These are phyloP conservation scores for Helicoverpa zea DNA, from an alignment of 1,140 invertebrate genomes.

Conservation along the genomic window DNA sequence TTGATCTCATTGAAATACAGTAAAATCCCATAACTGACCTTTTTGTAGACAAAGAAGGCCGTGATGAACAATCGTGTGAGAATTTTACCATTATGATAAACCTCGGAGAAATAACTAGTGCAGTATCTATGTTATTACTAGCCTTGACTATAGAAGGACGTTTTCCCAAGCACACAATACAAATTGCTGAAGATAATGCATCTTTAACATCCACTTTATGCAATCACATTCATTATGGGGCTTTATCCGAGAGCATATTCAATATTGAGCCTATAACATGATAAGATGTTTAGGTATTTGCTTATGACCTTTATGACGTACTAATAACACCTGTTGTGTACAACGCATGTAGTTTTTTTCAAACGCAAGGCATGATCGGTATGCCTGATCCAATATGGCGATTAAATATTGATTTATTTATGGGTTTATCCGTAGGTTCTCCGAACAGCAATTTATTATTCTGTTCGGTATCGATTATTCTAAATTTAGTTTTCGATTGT, in stretches of 20 bases:
- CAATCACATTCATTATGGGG: background rate
- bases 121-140: background rate
- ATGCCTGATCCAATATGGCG: background rate
- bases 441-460: conserved; percentile 9
- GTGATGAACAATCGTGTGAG: background rate
- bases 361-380: background rate
- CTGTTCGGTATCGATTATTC: conserved; percentile 37
- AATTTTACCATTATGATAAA: background rate
- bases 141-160: background rate
- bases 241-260: background rate
- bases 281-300: background rate
- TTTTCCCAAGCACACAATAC: background rate
- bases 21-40: background rate
- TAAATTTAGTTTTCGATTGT: background rate
- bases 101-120: too few relatives aligned
- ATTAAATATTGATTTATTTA: conserved; percentile 25
- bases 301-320: background rate
- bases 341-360: background rate
- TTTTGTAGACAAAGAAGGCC: background rate
- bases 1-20: background rate
- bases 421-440: conserved; percentile 7
- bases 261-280: background rate
- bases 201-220: background rate
- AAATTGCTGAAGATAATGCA: background rate
- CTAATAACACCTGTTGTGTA: conserved; percentile 22